phyloP scores from a whole-genome alignment of 2,113 vertebrate species.

The Percopsis transmontana region DNA sequence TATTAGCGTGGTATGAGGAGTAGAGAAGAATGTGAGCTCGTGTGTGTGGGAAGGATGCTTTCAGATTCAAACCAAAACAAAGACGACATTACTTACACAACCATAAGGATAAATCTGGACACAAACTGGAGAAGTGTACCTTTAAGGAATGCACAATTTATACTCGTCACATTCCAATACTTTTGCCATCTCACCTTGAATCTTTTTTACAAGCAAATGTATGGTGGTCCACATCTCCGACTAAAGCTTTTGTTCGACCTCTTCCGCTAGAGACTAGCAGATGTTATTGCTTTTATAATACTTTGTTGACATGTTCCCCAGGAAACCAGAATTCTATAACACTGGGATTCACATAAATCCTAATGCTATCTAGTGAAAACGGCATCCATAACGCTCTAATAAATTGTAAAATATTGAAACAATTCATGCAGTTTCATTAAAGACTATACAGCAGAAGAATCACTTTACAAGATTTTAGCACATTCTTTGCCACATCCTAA shows the following conservation, averaged over 20 bases:
- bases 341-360: slow-evolving; percentile 5
- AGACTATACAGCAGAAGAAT: slow-evolving; percentile 8
- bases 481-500: background rate
- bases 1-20: too few species aligned
- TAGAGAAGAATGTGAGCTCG: too few species aligned
- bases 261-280: too few species aligned
- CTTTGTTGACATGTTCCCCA: slow-evolving; percentile 26
- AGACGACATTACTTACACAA: too few species aligned
- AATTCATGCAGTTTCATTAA: slow-evolving; percentile 20
- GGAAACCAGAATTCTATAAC: slow-evolving; percentile 26
- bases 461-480: background rate
- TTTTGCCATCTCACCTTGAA: slow-evolving; percentile 26
- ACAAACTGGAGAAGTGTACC: too few species aligned
- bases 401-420: background rate
- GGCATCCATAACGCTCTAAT: background rate
- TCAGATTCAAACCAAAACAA: too few species aligned
- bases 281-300: slow-evolving; percentile 35
- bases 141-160: background rate
- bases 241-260: background rate
- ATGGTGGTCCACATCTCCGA: slow-evolving; percentile 1
- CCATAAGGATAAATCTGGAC: too few species aligned
- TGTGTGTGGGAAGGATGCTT: too few species aligned
- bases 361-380: background rate
- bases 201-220: slow-evolving; percentile 13
- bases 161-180: background rate